Conservation (phyloP, 2,113 vertebrate species). For the Stegostoma tigrinum region DNA sequence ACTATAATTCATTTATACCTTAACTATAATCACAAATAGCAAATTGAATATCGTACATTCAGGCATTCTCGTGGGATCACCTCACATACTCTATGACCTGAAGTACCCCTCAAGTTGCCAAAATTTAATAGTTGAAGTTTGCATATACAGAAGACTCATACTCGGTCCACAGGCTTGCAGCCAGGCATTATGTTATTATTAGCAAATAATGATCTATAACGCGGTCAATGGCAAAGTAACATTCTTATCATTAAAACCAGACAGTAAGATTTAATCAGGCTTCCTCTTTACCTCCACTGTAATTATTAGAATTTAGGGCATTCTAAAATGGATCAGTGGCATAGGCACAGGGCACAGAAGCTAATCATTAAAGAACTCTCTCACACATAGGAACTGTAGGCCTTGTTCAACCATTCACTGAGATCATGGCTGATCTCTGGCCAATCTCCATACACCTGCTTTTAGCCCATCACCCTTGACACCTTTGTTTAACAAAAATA, state of each 20-base stretch:
- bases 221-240: neutral
- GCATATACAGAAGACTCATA: neutral
- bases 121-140: neutral
- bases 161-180: neutral
- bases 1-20: neutral
- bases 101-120: too few relatives aligned
- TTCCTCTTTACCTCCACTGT: neutral
- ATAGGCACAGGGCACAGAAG: neutral
- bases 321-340: neutral
- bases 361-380: neutral
- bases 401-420: too few relatives aligned
- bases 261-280: neutral
- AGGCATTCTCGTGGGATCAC: neutral
- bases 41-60: neutral
- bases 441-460: too few relatives aligned
- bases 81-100: neutral
- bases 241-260: neutral
- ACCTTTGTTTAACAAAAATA: too few relatives aligned
- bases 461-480: too few relatives aligned
- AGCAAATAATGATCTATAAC: neutral
- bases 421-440: too few relatives aligned
- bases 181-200: neutral
- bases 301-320: neutral
- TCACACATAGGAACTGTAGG: neutral
- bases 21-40: neutral